phyloP scores from a whole-genome alignment of 2,888 invertebrate genomes.

The Drosophila mulleri region DNA sequence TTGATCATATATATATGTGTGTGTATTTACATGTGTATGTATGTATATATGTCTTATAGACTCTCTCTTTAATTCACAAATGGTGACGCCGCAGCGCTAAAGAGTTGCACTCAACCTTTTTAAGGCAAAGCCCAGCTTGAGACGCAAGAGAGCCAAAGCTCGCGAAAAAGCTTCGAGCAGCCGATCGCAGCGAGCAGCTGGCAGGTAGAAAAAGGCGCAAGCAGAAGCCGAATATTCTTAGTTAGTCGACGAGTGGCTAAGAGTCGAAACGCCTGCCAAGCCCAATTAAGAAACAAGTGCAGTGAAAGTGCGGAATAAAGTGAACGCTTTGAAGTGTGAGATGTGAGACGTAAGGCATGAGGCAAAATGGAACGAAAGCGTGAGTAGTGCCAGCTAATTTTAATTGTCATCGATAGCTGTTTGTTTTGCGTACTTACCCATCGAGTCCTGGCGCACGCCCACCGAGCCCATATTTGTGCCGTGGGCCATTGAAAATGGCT shows the following conservation, averaged over 20 bases:
- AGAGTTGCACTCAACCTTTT: not conserved
- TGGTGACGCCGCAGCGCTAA: slow-evolving; percentile 7
- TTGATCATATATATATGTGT: no score
- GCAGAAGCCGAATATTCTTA: slow-evolving; percentile 4
- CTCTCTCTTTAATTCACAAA: not conserved
- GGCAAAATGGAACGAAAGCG: not conserved
- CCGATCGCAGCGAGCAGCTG: slow-evolving; percentile 20
- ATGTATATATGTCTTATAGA: not conserved
- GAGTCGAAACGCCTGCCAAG: not conserved
- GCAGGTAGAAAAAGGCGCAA: slow-evolving; percentile 32
- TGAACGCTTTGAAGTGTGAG: no score
- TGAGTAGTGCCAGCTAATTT: slow-evolving; percentile 8
- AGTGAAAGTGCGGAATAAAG: not conserved
- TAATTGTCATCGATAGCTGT: not conserved
- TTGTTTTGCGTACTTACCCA: slow-evolving; percentile 88
- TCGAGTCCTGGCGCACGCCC: slow-evolving; percentile 94
- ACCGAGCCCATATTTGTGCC: slow-evolving; percentile 96
- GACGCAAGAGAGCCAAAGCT: slow-evolving; percentile 12
- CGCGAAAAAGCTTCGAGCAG: slow-evolving; percentile 24
- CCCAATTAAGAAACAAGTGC: not conserved
- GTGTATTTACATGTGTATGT: not conserved
- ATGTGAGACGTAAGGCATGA: no score
- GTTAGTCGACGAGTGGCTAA: slow-evolving; percentile 12
- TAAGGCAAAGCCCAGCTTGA: slow-evolving; percentile 13
- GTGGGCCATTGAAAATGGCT: slow-evolving; percentile 97